Evolutionary conservation across 2,797 vertebrate genomes (phyloP).

Genomic region (Nothura maculosa): DNA sequence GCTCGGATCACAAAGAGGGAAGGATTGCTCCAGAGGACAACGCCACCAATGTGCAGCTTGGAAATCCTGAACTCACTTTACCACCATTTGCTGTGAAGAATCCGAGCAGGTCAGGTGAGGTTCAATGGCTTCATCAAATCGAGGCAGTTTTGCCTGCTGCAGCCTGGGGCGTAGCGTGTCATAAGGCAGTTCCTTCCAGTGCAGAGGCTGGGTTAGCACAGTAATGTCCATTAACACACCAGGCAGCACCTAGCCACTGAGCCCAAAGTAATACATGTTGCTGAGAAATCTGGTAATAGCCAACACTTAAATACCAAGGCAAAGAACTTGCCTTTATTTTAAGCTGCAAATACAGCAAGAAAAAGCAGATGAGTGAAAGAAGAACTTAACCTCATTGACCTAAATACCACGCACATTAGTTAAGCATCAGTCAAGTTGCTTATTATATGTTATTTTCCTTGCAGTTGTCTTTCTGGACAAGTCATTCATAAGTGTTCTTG

Average conservation of each 20-base stretch:
- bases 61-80: background rate
- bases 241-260: background rate
- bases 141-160: background rate
- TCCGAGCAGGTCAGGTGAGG: background rate
- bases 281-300: background rate
- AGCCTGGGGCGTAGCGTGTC: background rate
- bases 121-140: background rate
- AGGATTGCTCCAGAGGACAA: background rate
- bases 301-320: background rate
- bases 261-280: background rate
- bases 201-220: background rate
- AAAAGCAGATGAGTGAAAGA: conserved; percentile 4
- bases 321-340: conserved; percentile 1
- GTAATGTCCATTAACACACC: background rate
- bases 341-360: background rate
- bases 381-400: background rate
- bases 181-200: background rate
- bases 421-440: background rate
- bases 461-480: background rate
- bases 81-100: background rate
- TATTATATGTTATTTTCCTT: background rate
- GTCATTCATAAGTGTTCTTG: background rate
- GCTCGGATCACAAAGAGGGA: background rate
- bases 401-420: background rate
- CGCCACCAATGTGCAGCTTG: background rate